A percentile compares a stretch with the other conserved stretches of the same genome.
Evolutionary conservation across 1,140 invertebrate species (phyloP).

Genomic region (Drosophila subpulchrella): DNA sequence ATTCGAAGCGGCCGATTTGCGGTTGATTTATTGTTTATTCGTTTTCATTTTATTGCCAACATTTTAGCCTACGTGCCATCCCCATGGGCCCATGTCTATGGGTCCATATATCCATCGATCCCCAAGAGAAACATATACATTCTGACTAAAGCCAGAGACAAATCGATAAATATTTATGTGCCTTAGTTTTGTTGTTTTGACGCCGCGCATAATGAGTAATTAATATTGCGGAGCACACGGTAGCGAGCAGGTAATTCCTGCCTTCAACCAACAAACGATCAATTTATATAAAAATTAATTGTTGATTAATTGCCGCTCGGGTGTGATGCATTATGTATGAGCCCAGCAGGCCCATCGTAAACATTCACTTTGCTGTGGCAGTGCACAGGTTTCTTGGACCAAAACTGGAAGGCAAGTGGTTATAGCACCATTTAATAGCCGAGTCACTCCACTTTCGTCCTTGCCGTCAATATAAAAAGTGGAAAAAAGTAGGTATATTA

Average conservation of each 20-base stretch:
- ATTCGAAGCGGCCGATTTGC: slow-evolving; percentile 63
- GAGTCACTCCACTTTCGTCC: background rate
- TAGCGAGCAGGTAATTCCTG: slow-evolving; percentile 52
- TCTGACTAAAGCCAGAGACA: slow-evolving; percentile 27
- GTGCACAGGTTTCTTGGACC: slow-evolving; percentile 3
- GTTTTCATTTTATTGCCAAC: slow-evolving; percentile 68
- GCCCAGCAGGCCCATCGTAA: slow-evolving; percentile 13
- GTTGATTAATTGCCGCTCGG: slow-evolving; percentile 66
- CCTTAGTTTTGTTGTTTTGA: slow-evolving; percentile 74
- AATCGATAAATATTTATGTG: slow-evolving; percentile 75
- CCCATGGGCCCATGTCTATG: slow-evolving; percentile 5
- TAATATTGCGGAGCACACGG: slow-evolving; percentile 60
- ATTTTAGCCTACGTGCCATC: slow-evolving; percentile 65
- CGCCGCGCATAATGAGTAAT: slow-evolving; percentile 74
- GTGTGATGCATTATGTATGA: slow-evolving; percentile 49
- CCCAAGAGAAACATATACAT: background rate
- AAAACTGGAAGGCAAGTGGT: slow-evolving; percentile 15
- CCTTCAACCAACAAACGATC: slow-evolving; percentile 38
- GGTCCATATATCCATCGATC: background rate
- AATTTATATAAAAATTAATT: slow-evolving; percentile 72
- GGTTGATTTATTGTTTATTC: slow-evolving; percentile 76
- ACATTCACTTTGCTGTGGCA: slow-evolving; percentile 34
- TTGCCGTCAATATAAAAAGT: background rate
- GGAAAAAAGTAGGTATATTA: background rate
- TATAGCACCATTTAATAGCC: background rate